Percentiles rank a stretch among this genome's conserved stretches.
These are phyloP conservation scores for Lepidochrysops patricia DNA, from an alignment of 2,888 invertebrate genomes.

Conservation along the genomic window DNA sequence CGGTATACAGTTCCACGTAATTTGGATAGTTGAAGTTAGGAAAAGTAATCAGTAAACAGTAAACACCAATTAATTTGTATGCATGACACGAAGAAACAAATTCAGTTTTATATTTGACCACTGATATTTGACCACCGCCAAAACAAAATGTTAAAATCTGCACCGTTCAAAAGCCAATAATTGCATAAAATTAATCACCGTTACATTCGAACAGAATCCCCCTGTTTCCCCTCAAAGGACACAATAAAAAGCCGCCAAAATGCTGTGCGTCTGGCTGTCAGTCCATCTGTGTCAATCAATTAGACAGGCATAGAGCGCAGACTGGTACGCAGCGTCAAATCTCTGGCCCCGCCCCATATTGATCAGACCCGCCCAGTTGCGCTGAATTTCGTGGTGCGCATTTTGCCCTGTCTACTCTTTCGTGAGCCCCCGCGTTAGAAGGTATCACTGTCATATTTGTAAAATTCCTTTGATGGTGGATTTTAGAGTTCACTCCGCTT, in stretches of 20 bases:
- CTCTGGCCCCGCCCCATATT: slow-evolving; percentile 56
- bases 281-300: slow-evolving; percentile 69
- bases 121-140: background rate
- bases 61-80: no score
- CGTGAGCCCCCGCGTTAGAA: slow-evolving; percentile 26
- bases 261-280: slow-evolving; percentile 53
- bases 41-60: no score
- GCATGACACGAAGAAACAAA: background rate
- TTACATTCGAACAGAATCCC: slow-evolving; percentile 26
- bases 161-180: slow-evolving; percentile 25
- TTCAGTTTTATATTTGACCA: background rate
- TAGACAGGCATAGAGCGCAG: slow-evolving; percentile 47
- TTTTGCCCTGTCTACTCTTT: slow-evolving; percentile 32
- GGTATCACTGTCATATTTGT: slow-evolving; percentile 19
- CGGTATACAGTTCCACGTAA: no score
- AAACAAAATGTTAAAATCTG: slow-evolving; percentile 20
- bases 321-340: slow-evolving; percentile 55
- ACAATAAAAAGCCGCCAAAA: slow-evolving; percentile 58
- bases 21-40: no score
- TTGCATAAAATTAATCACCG: slow-evolving; percentile 38
- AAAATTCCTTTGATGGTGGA: slow-evolving; percentile 6
- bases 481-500: background rate
- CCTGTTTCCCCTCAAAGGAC: slow-evolving; percentile 34
- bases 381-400: slow-evolving; percentile 41
- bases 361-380: slow-evolving; percentile 55